These are phyloP conservation scores for Eupelmus urozonus DNA, from an alignment of 2,888 invertebrate genomes.

Conservation along the genomic window DNA sequence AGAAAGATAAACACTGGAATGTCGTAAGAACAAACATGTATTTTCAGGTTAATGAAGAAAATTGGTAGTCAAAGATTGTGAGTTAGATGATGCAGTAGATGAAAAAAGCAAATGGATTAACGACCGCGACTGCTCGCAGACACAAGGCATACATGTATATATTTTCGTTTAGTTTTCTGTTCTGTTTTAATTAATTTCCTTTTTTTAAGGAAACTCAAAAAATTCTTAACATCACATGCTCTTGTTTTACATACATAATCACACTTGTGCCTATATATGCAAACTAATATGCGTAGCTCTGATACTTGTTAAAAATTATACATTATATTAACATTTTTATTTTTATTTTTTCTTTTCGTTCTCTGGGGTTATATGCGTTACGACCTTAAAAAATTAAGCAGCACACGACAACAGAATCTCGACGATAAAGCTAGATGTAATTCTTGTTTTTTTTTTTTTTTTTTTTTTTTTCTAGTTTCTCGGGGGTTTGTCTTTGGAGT, in stretches of 20 bases:
- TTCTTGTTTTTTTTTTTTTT: constrained; percentile 55
- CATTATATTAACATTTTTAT: constrained; percentile 45
- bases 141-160: not conserved
- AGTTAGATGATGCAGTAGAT: not conserved
- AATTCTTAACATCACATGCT: constrained; percentile 37
- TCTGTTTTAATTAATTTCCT: constrained; percentile 4
- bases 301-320: constrained; percentile 42
- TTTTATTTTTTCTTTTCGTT: constrained; percentile 3
- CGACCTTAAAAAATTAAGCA: constrained; percentile 68
- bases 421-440: constrained; percentile 43
- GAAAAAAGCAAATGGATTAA: constrained; percentile 11
- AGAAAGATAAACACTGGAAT: constrained; percentile 46
- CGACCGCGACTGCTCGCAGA: constrained; percentile 28
- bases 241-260: constrained; percentile 36
- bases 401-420: constrained; percentile 71
- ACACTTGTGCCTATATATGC: constrained; percentile 22
- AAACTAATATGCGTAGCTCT: constrained; percentile 42
- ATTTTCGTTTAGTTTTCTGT: not conserved
- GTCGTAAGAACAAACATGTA: constrained; percentile 40
- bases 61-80: not conserved
- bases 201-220: constrained; percentile 12
- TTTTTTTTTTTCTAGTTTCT: constrained; percentile 58
- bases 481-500: constrained; percentile 72
- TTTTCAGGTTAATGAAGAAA: not conserved
- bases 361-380: constrained; percentile 49